Base-by-base conservation (phyloP, 2,113 vertebrate genomes). In the Seriola aureovittata region DNA sequence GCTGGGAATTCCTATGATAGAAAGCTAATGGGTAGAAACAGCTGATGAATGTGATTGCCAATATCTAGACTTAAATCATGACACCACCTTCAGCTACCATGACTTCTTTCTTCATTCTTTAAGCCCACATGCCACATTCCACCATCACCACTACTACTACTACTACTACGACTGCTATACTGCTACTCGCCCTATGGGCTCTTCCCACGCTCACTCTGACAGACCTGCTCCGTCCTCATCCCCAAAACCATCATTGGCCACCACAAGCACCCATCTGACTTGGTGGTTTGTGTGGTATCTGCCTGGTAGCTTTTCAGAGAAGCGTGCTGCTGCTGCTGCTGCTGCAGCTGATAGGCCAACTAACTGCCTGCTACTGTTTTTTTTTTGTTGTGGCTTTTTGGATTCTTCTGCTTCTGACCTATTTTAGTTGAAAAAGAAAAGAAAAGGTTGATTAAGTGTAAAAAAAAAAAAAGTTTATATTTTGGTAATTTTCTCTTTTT, bases 271-370 rank as follows among this genome's bases (percentile, higher is more conserved):
- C 70, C 32, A 55, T 65, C 58, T 66, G 63, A 81, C 85, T 64
- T 13, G 3, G 64, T 87, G 90, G 84, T 90, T 89, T 78, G 52
- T 75, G 81, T 68, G 86, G 72, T 76, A 32, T 75, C 32, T 68
- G 40, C 25, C 58, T 48, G 58, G 48, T 67, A 73, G 50, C 73
- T 58, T 77, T 29, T 55, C 32, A 82, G 50, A 78, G 50, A 89
- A 50, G 21, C 19, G 1, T 46, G 64, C 34, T 32, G 9, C 50
- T 50, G 64, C 34, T 32, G 9, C 50, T 50, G 64, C 50, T 72
- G 65, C 50, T 72, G 71, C 75, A 79, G 57, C 79, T 88, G 78
- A 88, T 46, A 55, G 74, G 57, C 54, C 46, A 80, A 62, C 73
- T 64, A 72, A 59, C 80, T 21, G 29, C 59, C 74, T 83, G 25